Conservation (phyloP, 1,140 invertebrate genomes). For the Drosophila eugracilis region DNA sequence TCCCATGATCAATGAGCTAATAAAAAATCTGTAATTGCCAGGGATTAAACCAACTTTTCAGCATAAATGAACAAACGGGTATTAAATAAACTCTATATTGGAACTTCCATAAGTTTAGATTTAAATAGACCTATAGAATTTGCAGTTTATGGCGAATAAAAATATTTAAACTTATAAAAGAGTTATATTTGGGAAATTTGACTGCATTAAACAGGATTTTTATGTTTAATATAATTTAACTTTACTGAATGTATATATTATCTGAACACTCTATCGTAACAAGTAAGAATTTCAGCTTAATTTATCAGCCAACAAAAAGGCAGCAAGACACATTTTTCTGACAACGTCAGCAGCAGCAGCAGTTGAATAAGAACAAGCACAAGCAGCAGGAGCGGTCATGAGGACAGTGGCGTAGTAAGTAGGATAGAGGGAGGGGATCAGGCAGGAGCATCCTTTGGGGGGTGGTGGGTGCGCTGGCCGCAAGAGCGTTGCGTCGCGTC, state of each 20-base stretch:
- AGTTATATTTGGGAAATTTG: not conserved
- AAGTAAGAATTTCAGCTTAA: conserved; percentile 1
- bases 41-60: no score
- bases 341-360: conserved; percentile 71
- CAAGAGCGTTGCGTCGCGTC: conserved; percentile 37
- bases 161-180: not conserved
- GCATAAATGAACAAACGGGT: no score
- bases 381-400: conserved; percentile 10
- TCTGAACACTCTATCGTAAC: not conserved
- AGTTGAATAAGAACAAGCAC: conserved; percentile 46
- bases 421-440: not conserved
- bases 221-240: not conserved
- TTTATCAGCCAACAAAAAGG: conserved; percentile 23
- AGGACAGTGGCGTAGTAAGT: not conserved
- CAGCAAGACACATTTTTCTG: conserved; percentile 53
- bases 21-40: no score
- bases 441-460: conserved; percentile 51
- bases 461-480: conserved; percentile 41
- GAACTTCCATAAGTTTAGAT: no score
- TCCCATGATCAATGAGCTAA: no score
- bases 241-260: not conserved
- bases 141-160: not conserved
- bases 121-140: not conserved
- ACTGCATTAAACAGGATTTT: not conserved
- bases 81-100: no score